A percentile compares a stretch with the other conserved stretches of the same genome.
phyloP scores from a whole-genome alignment of 2,113 vertebrate species.

The Sitta europaea region DNA sequence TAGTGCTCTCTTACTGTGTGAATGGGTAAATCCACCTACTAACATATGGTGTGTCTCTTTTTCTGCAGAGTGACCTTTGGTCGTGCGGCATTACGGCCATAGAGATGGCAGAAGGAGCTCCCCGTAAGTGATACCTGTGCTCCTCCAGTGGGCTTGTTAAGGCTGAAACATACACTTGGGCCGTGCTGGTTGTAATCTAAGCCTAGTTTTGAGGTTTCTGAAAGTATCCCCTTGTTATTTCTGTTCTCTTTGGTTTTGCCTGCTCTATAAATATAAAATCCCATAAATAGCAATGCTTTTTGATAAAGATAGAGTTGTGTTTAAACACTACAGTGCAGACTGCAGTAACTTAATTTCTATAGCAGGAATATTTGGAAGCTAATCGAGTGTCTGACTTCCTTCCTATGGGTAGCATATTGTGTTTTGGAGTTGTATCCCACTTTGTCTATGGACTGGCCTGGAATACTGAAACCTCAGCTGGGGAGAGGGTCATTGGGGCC shows the following conservation, averaged over 20 bases:
- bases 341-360: neutral
- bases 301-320: neutral
- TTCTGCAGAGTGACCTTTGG: constrained; percentile 94
- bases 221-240: constrained; percentile 16
- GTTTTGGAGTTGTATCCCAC: neutral
- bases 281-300: constrained; percentile 19
- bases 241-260: constrained; percentile 12
- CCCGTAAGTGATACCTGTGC: constrained; percentile 82
- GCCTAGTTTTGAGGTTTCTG: constrained; percentile 4
- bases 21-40: constrained; percentile 36
- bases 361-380: neutral
- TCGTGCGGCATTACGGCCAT: constrained; percentile 98
- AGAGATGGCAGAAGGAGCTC: constrained; percentile 98
- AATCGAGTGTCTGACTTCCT: neutral
- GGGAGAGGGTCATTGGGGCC: neutral
- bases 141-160: neutral
- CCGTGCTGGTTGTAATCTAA: constrained; percentile 21
- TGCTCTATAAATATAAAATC: constrained; percentile 35
- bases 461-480: neutral
- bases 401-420: constrained; percentile 2
- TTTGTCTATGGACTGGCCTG: neutral
- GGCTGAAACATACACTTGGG: neutral
- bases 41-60: constrained; percentile 53
- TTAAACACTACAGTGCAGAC: neutral
- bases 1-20: neutral